Evolutionary conservation across 1,140 invertebrate genomes (phyloP), one percentile per base, ranked within the genome.

Genomic region (Trinorchestia longiramus): DNA sequence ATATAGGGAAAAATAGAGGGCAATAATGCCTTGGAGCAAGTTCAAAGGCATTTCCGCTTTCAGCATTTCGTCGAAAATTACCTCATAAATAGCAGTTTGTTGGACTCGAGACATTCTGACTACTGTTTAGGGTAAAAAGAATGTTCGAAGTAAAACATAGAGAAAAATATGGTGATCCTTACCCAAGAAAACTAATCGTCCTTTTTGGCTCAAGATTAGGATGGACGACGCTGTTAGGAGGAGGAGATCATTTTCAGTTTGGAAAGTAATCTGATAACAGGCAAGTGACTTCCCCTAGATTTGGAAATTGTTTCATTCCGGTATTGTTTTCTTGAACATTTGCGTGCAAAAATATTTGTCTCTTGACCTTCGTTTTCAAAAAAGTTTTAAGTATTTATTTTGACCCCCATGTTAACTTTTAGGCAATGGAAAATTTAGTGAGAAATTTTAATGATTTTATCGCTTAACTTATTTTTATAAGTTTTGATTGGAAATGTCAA

Each of bases 181-280:
- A 41, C 43, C 88, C 88, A 19, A 41, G 43, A 43, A 90, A 90
- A 43, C 88, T 90, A 43, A 41, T 90, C 88, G 88, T 15, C 41
- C 88, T 42, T 43, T 53, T 90, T 43, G 88, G 88, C 28, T 90
- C 43, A 41, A 4, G 88, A 90, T 90, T 36, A 90, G 88, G 88
- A 90, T 41, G 43, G 88, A 90, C 88, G 88, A 90, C 88, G 88
- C 88, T 42, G 88, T 90, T 90, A 90, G 41, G 88, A 90, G 41
- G 88, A 90, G 88, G 41, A 42, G 43, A 90, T 90, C 88, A 90
- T 90, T 90, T 90, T 41, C 43, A 90, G 88, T 90, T 90, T 90
- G 88, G n/a, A 41, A 90, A 42, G 15, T 90, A 90, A 90, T 90
- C 43, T 28, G 41, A 90, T 90, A 90, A 90, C 15, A 90, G 88